These are phyloP conservation scores for Lottia gigantea DNA, from an alignment of 2,888 invertebrate genomes.

Conservation along the genomic window DNA sequence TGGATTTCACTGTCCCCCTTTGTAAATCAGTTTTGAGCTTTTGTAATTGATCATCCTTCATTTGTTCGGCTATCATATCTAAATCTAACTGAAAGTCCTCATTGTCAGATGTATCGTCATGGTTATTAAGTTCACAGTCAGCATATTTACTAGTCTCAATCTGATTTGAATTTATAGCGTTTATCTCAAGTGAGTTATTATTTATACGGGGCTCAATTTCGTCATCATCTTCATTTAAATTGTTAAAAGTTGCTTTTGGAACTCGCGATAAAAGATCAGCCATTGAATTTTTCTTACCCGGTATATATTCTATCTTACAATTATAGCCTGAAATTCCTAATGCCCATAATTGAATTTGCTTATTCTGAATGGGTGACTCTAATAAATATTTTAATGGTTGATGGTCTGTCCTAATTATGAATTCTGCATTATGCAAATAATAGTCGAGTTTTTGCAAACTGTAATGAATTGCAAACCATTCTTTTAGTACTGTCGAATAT, in stretches of 20 bases:
- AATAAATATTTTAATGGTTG: conserved; percentile 14
- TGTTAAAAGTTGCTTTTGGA: background rate
- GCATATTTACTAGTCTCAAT: background rate
- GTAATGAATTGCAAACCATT: background rate
- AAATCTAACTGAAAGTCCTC: background rate
- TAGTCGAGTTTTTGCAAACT: conserved; percentile 11
- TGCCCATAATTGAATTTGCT: conserved; percentile 13
- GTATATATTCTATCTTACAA: conserved; percentile 9
- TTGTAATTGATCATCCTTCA: background rate
- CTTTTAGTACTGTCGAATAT: background rate
- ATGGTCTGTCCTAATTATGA: conserved; percentile 12
- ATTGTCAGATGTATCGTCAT: background rate
- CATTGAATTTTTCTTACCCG: background rate
- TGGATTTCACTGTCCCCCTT: background rate
- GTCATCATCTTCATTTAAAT: background rate
- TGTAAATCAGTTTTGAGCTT: background rate
- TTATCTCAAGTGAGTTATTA: background rate
- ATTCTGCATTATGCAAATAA: conserved; percentile 10
- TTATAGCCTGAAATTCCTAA: conserved; percentile 4
- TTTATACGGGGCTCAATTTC: background rate
- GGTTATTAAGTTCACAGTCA: background rate
- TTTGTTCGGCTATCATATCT: conserved; percentile 1
- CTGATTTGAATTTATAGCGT: background rate
- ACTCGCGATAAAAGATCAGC: background rate
- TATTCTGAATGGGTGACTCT: conserved; percentile 17